Base-by-base conservation (phyloP, 2,797 vertebrate species). In the Lycodopsis pacificus region DNA sequence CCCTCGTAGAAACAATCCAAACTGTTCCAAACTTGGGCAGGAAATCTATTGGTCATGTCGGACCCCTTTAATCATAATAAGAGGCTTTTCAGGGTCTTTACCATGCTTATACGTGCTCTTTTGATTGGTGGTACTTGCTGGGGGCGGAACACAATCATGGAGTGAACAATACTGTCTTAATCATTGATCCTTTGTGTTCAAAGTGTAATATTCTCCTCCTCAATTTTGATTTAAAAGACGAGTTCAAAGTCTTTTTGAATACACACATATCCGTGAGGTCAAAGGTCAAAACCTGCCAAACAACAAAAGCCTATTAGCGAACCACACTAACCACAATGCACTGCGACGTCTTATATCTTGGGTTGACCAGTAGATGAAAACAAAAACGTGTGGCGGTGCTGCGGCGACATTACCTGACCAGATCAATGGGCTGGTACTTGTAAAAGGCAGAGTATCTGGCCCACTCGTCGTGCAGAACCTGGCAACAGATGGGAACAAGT, bases 351-450 rank as follows among this genome's bases (percentile, higher is more conserved):
- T 67, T 40, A 19, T 64, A 32, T 12, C 17, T 12, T 44, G 10
- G 38, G 8, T 15, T 61, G 14, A 32, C 51, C 25, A 44, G 61
- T 2, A 56, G 12, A 48, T 19, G 22, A 58, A 63, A 36, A 34
- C 6, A 4, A 32, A 62, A 8, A 13, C 3, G n/a, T 44, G 12
- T 22, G 3, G 48, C 10, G 48, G 20, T 44, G 46, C 46, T n/a
- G 48, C 9, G 19, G 48, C 10, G 48, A n/a, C 51, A 17, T 19
- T 57, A 99, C 98, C 98, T 98, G 95, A 99, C 97, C 14, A 99
- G 97, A 88, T 99, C 96, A 71, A 99, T 95, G 83, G 98, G 98
- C 86, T 99, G 98, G 95, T 97, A 99, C 93, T 99, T 99, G 94
- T 97, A 99, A 91, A 99, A 99, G 32, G 93, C 97, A 68, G 97